Conservation (phyloP, 2,113 vertebrate genomes). For the Xyliphius kryptos region DNA sequence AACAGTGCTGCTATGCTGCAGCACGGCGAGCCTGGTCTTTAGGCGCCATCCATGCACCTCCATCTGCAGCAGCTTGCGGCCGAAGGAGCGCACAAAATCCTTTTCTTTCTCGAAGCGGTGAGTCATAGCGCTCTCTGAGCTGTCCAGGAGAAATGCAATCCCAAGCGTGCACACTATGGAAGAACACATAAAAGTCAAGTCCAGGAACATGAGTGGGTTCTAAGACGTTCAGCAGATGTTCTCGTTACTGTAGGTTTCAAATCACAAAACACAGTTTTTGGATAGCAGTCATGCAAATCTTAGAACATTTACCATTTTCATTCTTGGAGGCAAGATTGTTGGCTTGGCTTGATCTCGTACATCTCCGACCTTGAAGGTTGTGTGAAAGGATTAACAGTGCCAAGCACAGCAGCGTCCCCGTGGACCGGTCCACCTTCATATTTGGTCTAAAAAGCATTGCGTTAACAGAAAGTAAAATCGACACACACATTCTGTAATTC, state of each 20-base stretch:
- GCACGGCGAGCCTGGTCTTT: slow-evolving; percentile 63
- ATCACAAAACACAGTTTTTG: not conserved
- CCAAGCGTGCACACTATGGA: slow-evolving; percentile 65
- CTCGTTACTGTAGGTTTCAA: not conserved
- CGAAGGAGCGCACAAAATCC: slow-evolving; percentile 67
- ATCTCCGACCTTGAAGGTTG: slow-evolving; percentile 55
- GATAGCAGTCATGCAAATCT: not conserved
- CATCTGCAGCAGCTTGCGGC: slow-evolving; percentile 62
- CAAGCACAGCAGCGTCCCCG: slow-evolving; percentile 51
- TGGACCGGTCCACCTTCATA: slow-evolving; percentile 62
- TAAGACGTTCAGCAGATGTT: slow-evolving; percentile 6
- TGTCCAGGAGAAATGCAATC: slow-evolving; percentile 80
- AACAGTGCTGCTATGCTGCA: slow-evolving; percentile 86
- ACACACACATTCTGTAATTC: too few species aligned
- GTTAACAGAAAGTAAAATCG: too few species aligned
- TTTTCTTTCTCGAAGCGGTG: slow-evolving; percentile 74
- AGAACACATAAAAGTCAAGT: slow-evolving; percentile 27
- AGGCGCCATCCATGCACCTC: slow-evolving; percentile 57
- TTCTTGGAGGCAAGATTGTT: slow-evolving; percentile 52
- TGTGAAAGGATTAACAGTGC: slow-evolving; percentile 58
- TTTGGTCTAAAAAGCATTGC: slow-evolving; percentile 33
- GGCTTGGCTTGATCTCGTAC: slow-evolving; percentile 52
- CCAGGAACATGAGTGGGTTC: slow-evolving; percentile 14
- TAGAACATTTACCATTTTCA: slow-evolving; percentile 58
- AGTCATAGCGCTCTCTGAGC: slow-evolving; percentile 79